Base-by-base conservation (phyloP, 2,888 invertebrate genomes). In the Drosophila limbata region DNA sequence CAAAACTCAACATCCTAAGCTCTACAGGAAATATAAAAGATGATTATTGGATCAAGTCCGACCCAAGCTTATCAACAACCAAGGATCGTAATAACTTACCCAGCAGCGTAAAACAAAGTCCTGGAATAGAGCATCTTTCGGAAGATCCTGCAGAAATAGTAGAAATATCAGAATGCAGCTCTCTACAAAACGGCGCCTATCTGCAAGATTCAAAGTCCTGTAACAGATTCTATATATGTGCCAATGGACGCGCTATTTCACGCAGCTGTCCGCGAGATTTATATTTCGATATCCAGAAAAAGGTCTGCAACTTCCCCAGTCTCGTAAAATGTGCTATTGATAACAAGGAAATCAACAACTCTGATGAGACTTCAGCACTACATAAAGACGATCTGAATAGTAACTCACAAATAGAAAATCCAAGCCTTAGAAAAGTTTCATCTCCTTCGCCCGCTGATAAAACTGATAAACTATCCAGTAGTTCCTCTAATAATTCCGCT, bases 161-260 rank as follows among this genome's bases (percentile, higher is more conserved):
- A 4, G 15, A 42, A 17, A 15, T 31, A 10, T 42, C n/a, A 6
- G 10, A 56, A 10, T 79, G 79, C 39, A 62, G 19, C 2, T 53
- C 21, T 2, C 31, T 69, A 9, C 64, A 69, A 19, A 76, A 76
- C 51, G 83, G 80, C 6, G 39, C 60, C 2, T 68, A 56, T 19
- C 15, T 79, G 1, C 60, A 65, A 2, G 72, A 79, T 47, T 21
- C 33, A 0, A 47, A 47, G 8, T 51, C 69, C 1, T 79, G 79
- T 35, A 61, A 19, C 25, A 78, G 69, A n/a, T 79, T 72, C 44
- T 81, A 59, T 33, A 39, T 75, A 11, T 79, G 79, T 48, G 39
- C 57, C 2, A 68, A 62, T 57, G 69, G 79, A 1, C 51, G 17
- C 0, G 59, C 75, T 1, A 56, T 81, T n/a, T 15, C 53, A 0